Conservation (phyloP, 2,888 invertebrate species). For the Automeris io region DNA sequence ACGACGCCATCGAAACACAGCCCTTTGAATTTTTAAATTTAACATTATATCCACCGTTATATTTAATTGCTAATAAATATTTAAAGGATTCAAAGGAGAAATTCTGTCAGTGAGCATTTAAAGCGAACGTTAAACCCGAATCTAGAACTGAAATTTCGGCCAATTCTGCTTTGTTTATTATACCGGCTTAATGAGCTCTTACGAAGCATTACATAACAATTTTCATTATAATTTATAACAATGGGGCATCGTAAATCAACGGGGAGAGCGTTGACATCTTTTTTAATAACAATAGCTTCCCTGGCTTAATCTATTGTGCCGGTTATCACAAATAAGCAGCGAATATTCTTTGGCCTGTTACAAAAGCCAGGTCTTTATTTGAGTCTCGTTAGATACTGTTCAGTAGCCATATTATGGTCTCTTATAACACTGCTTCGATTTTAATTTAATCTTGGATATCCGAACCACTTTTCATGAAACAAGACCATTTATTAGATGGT, state of each 20-base stretch:
- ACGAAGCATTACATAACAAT: constrained; percentile 45
- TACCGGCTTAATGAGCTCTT: constrained; percentile 47
- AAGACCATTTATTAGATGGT: no score
- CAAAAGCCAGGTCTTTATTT: constrained; percentile 6
- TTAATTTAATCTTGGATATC: no score
- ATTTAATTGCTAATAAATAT: constrained; percentile 5
- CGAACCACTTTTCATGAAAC: no score
- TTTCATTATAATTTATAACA: constrained; percentile 45
- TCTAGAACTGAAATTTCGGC: constrained; percentile 18
- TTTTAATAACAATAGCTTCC: constrained; percentile 54
- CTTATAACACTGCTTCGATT: no score
- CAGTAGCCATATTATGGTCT: background rate
- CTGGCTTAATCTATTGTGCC: constrained; percentile 32
- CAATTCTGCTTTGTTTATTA: constrained; percentile 38
- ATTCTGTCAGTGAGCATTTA: constrained; percentile 16
- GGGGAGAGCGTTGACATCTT: constrained; percentile 51
- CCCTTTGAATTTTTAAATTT: background rate
- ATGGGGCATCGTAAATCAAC: constrained; percentile 52
- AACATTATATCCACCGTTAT: background rate
- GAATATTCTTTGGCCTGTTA: constrained; percentile 13
- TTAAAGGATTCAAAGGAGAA: constrained; percentile 1
- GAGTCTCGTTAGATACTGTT: constrained; percentile 5
- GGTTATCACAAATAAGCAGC: constrained; percentile 20
- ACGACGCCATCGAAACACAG: background rate
- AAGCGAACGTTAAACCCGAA: constrained; percentile 11